A percentile compares a stretch with the other conserved stretches of the same genome.
These are phyloP conservation scores for Heliothis subflexa DNA, from an alignment of 1,140 invertebrate species.

Conservation along the genomic window DNA sequence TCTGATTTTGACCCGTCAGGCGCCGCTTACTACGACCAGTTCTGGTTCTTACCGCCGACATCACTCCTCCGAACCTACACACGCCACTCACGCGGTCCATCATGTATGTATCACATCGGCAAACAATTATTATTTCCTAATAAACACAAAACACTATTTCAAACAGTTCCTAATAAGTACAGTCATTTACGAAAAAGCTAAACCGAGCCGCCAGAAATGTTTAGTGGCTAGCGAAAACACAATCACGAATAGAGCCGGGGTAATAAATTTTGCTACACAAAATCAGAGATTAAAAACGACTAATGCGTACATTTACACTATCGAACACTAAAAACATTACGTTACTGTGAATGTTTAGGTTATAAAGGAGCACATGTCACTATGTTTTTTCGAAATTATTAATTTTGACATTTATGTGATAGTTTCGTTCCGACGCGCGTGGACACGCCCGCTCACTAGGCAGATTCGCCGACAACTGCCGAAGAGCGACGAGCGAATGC, in stretches of 20 bases:
- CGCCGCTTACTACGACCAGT: constrained; percentile 74
- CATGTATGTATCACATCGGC: constrained; percentile 63
- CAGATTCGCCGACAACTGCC: constrained; percentile 79
- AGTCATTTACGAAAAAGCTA: constrained; percentile 58
- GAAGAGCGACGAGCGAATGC: constrained; percentile 82
- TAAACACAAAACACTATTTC: constrained; percentile 64
- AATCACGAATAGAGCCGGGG: constrained; percentile 67
- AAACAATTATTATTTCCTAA: constrained; percentile 53
- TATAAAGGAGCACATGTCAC: constrained; percentile 76
- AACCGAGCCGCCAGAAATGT: constrained; percentile 68
- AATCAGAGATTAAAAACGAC: constrained; percentile 62
- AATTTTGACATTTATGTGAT: constrained; percentile 80
- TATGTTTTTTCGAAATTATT: constrained; percentile 77
- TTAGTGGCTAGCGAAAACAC: constrained; percentile 73
- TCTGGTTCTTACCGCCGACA: constrained; percentile 77
- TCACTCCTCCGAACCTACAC: constrained; percentile 82
- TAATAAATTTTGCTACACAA: constrained; percentile 73
- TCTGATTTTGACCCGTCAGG: constrained; percentile 61
- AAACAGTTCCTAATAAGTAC: constrained; percentile 54
- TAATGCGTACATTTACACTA: constrained; percentile 60
- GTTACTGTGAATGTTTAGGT: constrained; percentile 68
- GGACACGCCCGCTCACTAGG: constrained; percentile 63
- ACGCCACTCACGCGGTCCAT: constrained; percentile 84
- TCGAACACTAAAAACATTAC: constrained; percentile 58
- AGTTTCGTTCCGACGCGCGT: constrained; percentile 56